Base-by-base conservation (phyloP, 1,140 invertebrate species). In the Cyclargus thomasi region DNA sequence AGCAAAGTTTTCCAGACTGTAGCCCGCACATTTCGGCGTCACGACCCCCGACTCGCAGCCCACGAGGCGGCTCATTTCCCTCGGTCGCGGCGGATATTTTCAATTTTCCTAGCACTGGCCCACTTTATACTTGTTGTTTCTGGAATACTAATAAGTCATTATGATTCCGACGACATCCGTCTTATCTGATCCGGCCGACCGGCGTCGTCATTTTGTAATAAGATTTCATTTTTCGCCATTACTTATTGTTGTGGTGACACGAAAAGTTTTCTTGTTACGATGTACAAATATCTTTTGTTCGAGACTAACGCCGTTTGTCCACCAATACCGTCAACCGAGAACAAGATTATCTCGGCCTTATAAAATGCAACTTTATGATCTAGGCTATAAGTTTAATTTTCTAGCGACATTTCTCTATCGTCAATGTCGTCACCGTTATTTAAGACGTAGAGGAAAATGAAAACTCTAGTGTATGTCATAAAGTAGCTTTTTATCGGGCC, bases 61-160 rank as follows among this genome's bases (percentile, higher is more conserved):
- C n/a, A n/a, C 29, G 29, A 29, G 29, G 29, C 17, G 83, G 80
- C 82, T 83, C 82, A 88, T 87, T 90, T 87, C 82, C 82, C 75
- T 86, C 29, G 83, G 83, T 80, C 79, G 83, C 81, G 86, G 82
- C 80, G 86, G 86, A 88, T 87, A 87, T 86, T 89, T 89, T 89
- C 86, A 89, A 89, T 89, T 88, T 86, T 84, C 85, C 74, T 79
- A 70, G 78, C 80, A 78, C 78, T 72, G 79, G 76, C 80, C 78
- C 83, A 86, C 87, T 88, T 89, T 89, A 87, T 89, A 87, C 80
- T 86, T 86, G 81, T 84, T 85, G 84, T 86, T 84, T 75, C 81
- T 70, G 79, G 85, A 86, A 89, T 89, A 89, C 83, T 89, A 89
- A 87, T 82, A 67, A 75, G 55, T 57, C 77, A 87, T 87, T 86